Conservation (phyloP, 2,113 vertebrate genomes). For the Fregetta grallaria region DNA sequence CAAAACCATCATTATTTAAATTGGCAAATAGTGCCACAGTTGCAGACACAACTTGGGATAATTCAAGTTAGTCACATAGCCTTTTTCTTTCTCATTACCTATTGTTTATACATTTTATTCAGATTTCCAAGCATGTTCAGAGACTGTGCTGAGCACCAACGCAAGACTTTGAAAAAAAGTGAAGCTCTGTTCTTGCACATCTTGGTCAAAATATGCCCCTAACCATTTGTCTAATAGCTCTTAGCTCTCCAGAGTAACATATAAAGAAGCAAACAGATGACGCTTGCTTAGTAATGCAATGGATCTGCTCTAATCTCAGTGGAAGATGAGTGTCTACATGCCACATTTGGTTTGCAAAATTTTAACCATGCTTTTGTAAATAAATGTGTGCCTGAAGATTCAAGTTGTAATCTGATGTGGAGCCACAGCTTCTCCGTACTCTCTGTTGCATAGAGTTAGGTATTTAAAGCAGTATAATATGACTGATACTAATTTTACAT, state of each 20-base stretch:
- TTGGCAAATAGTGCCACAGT: not conserved
- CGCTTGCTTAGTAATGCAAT: not conserved
- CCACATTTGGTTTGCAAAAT: not conserved
- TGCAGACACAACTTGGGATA: not conserved
- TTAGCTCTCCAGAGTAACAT: not conserved
- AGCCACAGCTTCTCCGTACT: not conserved
- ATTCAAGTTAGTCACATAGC: not conserved
- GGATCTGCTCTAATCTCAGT: not conserved
- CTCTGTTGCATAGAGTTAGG: not conserved
- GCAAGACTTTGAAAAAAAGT: not conserved
- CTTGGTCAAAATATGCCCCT: not conserved
- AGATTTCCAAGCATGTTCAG: not conserved
- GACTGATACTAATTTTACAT: not conserved
- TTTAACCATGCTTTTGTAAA: not conserved
- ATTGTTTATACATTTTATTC: not conserved
- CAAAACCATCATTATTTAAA: not conserved
- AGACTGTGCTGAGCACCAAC: not conserved
- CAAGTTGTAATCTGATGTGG: accelerated
- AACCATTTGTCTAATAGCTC: not conserved
- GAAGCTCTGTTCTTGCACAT: not conserved
- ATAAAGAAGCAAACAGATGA: not conserved
- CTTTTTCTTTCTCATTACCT: not conserved
- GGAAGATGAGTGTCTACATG: not conserved
- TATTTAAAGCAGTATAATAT: not conserved
- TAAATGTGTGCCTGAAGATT: not conserved